A percentile compares a stretch with the other conserved stretches of the same genome.
Conservation (phyloP, 2,113 vertebrate genomes). For the Furnarius figulus region DNA sequence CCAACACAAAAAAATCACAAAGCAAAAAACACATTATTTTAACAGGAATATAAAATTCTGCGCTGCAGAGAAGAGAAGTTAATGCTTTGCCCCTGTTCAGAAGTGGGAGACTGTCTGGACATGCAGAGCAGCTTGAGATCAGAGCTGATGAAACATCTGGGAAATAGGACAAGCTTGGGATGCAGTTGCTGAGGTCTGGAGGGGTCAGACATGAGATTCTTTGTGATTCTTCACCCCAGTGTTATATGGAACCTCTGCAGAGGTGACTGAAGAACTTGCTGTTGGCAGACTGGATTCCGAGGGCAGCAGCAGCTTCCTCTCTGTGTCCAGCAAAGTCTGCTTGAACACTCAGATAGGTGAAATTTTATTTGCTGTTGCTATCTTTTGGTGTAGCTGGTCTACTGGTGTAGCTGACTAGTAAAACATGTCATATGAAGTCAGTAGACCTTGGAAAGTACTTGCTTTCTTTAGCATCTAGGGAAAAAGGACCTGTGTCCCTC, state of each 20-base stretch:
- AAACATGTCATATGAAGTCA: background rate
- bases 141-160: background rate
- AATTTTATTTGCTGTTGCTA: background rate
- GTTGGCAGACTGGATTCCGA: background rate
- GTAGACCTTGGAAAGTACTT: background rate
- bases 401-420: background rate
- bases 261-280: background rate
- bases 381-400: background rate
- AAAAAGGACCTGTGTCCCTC: background rate
- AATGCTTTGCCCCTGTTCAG: background rate
- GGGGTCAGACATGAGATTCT: background rate
- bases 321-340: background rate
- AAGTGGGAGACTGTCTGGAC: background rate
- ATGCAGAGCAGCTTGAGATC: background rate
- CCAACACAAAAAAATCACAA: background rate
- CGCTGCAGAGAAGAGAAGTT: background rate
- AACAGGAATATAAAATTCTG: background rate
- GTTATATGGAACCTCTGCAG: background rate
- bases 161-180: background rate
- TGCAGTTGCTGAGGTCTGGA: background rate
- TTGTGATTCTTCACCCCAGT: background rate
- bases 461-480: background rate
- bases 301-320: rapidly evolving
- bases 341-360: background rate
- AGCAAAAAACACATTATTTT: background rate